A percentile compares a stretch with the other conserved stretches of the same genome.
Evolutionary conservation across 2,888 invertebrate genomes (phyloP).

Genomic region (Melipona bicolor): DNA sequence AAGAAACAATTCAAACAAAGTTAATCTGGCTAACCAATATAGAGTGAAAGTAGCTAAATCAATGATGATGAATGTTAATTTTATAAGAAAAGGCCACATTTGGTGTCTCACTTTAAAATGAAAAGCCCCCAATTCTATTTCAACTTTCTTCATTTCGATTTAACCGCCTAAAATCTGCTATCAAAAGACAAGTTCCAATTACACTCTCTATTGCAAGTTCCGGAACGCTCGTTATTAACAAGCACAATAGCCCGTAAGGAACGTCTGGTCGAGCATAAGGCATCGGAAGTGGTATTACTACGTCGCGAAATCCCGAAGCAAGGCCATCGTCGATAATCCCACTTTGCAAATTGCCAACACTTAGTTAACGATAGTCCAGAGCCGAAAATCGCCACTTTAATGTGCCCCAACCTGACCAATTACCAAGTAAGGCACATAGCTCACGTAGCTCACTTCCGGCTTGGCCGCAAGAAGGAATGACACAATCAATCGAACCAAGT

Average conservation of each 20-base stretch:
- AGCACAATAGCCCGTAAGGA: not conserved
- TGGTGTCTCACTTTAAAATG: too few species aligned
- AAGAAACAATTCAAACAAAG: too few species aligned
- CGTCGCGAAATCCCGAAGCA: conserved; percentile 22
- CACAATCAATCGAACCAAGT: conserved; percentile 10
- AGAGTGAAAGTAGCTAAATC: too few species aligned
- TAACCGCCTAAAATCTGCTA: not conserved
- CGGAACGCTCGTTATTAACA: not conserved
- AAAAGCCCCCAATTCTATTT: too few species aligned
- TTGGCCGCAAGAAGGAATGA: conserved; percentile 6
- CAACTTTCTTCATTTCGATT: not conserved
- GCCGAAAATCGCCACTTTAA: too few species aligned
- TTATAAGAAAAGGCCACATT: too few species aligned
- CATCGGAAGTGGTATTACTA: not conserved
- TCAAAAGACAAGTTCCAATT: not conserved
- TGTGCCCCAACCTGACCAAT: too few species aligned
- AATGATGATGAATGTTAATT: too few species aligned
- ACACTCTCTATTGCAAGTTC: not conserved
- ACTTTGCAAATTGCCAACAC: conserved; percentile 28
- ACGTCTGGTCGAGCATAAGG: not conserved
- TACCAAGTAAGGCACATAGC: too few species aligned
- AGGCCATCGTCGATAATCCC: not conserved
- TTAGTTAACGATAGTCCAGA: conserved; percentile 4
- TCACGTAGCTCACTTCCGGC: not conserved
- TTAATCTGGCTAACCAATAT: too few species aligned